phyloP scores from a whole-genome alignment of 2,888 invertebrate species.

The Graphium colonna region DNA sequence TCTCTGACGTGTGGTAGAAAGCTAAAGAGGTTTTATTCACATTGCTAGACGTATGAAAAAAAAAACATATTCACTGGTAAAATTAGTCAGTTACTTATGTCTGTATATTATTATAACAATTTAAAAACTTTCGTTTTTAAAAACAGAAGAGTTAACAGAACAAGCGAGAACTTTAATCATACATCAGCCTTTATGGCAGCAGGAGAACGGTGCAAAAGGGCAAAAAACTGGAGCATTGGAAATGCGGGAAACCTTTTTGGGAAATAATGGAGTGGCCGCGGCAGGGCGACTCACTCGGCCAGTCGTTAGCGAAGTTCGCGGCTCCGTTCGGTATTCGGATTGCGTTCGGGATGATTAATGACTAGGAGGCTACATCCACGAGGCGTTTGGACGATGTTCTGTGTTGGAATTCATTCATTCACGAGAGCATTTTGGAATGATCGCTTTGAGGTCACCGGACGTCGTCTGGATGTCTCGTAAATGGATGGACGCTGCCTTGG shows the following conservation, averaged over 20 bases:
- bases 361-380: too few species aligned
- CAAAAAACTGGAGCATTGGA: slow-evolving; percentile 46
- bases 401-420: too few species aligned
- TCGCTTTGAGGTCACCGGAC: too few species aligned
- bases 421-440: too few species aligned
- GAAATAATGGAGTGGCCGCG: slow-evolving; percentile 68
- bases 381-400: too few species aligned
- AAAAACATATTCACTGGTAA: too few species aligned
- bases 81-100: too few species aligned
- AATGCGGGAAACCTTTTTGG: slow-evolving; percentile 55
- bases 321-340: slow-evolving; percentile 42
- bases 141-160: too few species aligned
- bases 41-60: background rate
- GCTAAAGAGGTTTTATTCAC: background rate
- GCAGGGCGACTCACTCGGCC: slow-evolving; percentile 49
- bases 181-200: slow-evolving; percentile 51
- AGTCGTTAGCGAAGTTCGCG: slow-evolving; percentile 65
- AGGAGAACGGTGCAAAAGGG: slow-evolving; percentile 45
- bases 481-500: too few species aligned
- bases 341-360: slow-evolving; percentile 55
- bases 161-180: slow-evolving; percentile 55
- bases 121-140: slow-evolving; percentile 18
- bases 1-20: background rate
- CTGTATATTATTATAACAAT: slow-evolving; percentile 10
- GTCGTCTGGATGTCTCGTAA: too few species aligned